Base-by-base conservation (phyloP, 2,797 vertebrate species). In the Melanotaenia pygmaea region DNA sequence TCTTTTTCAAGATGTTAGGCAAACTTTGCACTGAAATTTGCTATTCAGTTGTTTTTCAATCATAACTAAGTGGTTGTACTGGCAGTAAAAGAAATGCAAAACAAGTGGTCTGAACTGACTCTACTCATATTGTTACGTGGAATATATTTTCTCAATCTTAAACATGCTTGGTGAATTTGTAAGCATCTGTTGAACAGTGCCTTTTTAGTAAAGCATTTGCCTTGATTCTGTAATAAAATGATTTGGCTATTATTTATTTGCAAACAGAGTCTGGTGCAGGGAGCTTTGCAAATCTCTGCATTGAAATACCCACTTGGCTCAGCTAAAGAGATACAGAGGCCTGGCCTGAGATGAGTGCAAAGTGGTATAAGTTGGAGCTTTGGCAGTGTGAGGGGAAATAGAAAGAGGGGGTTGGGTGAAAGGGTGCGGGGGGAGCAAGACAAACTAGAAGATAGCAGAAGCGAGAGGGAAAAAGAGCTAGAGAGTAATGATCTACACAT, bases 401-500 rank as follows among this genome's bases (percentile, higher is more conserved):
- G 73, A 72, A 59, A 67, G 73, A 61, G 43, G 6, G 60, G 54
- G 66, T 62, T 81, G 38, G 66, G 45, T 34, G 26, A 74, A 22
- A 2, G 37, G 38, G 67, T 18, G 59, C 45, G 62, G 22, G 64
- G 73, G 53, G 66, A 57, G 59, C 54, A 73, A 80, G 81, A 81
- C 80, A 86, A 89, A 83, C 70, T 63, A 76, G 75, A 77, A 80
- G 73, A 82, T 64, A 85, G 77, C 18, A 18, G 57, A 66, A 40
- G 74, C 26, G 54, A 37, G 59, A 57, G 67, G 43, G 59, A 63
- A 43, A 47, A 64, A 10, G 58, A 57, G 74, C 59, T 80, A 72
- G 67, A 85, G 86, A 77, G 89, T 92, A 94, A 94, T 91, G 91
- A 93, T 91, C 90, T 92, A 90, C 94, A 94, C 91, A 93, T 92